These are phyloP conservation scores for Cantharis rufa DNA, from an alignment of 2,888 invertebrate species.

Conservation along the genomic window DNA sequence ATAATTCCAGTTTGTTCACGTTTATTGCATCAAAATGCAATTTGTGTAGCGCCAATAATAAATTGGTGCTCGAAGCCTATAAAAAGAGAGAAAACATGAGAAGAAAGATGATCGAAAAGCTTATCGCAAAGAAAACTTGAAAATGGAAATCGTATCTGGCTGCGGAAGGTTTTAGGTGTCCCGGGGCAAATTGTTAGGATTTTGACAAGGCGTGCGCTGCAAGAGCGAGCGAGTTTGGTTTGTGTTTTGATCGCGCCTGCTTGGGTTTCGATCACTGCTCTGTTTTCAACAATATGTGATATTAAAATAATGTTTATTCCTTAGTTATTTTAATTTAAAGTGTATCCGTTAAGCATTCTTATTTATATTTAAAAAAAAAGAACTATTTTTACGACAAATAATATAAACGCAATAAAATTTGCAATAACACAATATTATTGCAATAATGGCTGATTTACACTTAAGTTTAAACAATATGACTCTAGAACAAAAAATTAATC, in stretches of 20 bases:
- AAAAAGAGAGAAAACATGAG: not conserved
- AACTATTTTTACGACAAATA: not conserved
- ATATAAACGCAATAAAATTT: slow-evolving; percentile 22
- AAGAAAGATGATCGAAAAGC: not conserved
- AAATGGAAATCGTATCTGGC: slow-evolving; percentile 7
- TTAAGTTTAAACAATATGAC: slow-evolving; percentile 46
- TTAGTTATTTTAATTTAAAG: slow-evolving; percentile 12
- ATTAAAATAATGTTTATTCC: slow-evolving; percentile 9
- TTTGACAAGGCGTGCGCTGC: slow-evolving; percentile 13
- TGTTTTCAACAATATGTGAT: slow-evolving; percentile 21
- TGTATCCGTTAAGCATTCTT: slow-evolving; percentile 1
- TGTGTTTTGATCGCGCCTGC: slow-evolving; percentile 3
- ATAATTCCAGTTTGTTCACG: not conserved
- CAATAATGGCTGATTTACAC: slow-evolving; percentile 46
- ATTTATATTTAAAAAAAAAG: not conserved
- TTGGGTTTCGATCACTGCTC: slow-evolving; percentile 7
- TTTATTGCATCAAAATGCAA: not conserved
- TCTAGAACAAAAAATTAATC: slow-evolving; percentile 48
- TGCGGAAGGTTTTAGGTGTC: slow-evolving; percentile 19
- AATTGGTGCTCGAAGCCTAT: not conserved
- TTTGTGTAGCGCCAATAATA: not conserved
- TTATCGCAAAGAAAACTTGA: not conserved
- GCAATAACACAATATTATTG: slow-evolving; percentile 33
- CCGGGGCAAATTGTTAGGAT: slow-evolving; percentile 17
- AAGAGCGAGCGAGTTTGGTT: slow-evolving; percentile 11